Base-by-base conservation (phyloP, 1,140 invertebrate genomes). In the Drosophila aff. region DNA sequence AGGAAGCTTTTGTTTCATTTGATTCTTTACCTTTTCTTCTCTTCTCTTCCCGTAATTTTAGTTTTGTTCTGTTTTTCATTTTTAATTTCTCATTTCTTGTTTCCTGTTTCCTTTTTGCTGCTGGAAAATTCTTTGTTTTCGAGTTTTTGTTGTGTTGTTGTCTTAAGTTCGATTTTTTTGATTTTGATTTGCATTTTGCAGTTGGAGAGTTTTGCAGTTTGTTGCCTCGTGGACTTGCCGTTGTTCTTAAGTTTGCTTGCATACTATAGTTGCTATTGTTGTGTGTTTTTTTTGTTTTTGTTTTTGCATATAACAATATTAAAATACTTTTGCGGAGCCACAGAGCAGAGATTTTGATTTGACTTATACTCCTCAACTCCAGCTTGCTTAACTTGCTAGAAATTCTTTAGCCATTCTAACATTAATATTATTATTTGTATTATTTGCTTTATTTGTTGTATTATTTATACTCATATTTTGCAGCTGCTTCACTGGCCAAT, bases 91-190 rank as follows among this genome's bases (percentile, higher is more conserved):
- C 7, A n/a, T 13, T 52, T 31, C 11, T 18, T 7, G 15, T 47
- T 47, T 47, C 18, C 10, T 10, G 7, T 31, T 31, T 31, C 31
- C 9, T 50, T 40, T 33, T 47, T 47, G 21, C 13, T 2, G 50
- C 31, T 33, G 31, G 13, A 21, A 23, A 23, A 23, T 28, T 33
- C 15, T 57, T 36, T 28, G n/a, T 31, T 26, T 44, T 57, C 43
- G 15, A 50, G 76, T 53, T 49, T 26, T 50, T 69, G 55, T 57
- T 63, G 59, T 79, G 46, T 78, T 26, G 23, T 26, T 71, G 76
- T 46, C 84, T 81, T 84, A 89, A 83, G 72, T 87, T 81, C 55
- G 77, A 89, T 68, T 89, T 78, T 74, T 82, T 49, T 80, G 64
- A 60, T 87, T 86, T 79, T 69, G 66, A 52, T 82, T 87, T 79